These are phyloP conservation scores for Semotilus atromaculatus DNA, from an alignment of 2,797 vertebrate species.

Conservation along the genomic window DNA sequence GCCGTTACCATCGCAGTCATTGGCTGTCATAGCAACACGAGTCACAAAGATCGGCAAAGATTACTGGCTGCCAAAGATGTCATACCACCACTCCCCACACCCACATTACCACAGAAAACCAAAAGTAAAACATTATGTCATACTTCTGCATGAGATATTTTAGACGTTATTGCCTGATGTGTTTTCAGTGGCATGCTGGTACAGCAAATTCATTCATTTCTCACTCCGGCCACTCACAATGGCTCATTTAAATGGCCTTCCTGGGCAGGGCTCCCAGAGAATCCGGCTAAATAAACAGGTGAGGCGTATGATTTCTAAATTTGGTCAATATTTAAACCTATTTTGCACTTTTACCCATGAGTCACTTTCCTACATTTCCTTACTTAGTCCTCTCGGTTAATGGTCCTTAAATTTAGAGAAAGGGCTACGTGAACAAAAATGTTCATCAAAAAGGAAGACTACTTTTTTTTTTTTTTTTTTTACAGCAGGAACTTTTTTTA, in stretches of 20 bases:
- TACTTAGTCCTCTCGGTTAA: constrained; percentile 3
- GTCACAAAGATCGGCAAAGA: constrained; percentile 23
- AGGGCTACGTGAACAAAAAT: background rate
- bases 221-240: constrained; percentile 49
- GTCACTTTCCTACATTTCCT: constrained; percentile 39
- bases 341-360: constrained; percentile 47
- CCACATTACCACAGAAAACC: constrained; percentile 59
- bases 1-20: constrained; percentile 35
- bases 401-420: constrained; percentile 6
- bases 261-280: constrained; percentile 50
- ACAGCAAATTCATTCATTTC: constrained; percentile 72
- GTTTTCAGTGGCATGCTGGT: constrained; percentile 60
- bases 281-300: constrained; percentile 55
- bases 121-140: constrained; percentile 70
- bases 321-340: constrained; percentile 44
- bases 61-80: constrained; percentile 72
- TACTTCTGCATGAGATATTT: constrained; percentile 70
- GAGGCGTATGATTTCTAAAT: constrained; percentile 49
- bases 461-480: constrained; percentile 16
- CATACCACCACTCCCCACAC: constrained; percentile 70
- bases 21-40: constrained; percentile 44
- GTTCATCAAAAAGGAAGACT: constrained; percentile 16
- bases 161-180: constrained; percentile 65
- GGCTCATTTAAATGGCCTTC: constrained; percentile 59
- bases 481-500: background rate